Percentiles rank a stretch among this genome's conserved stretches.
Evolutionary conservation across 2,888 invertebrate genomes (phyloP).

Genomic region (Charanyca ferruginea): DNA sequence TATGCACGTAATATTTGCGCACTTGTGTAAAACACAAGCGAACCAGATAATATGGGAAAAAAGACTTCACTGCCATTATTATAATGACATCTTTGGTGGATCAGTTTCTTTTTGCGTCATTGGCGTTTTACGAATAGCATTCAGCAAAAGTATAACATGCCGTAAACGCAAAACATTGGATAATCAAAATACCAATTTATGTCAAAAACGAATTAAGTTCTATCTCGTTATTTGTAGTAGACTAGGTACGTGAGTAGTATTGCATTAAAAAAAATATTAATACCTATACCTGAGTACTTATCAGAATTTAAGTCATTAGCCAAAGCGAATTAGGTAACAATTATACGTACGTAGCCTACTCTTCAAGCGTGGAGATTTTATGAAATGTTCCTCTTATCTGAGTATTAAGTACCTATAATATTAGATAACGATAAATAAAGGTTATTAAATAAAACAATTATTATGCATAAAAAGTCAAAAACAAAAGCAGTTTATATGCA

Average conservation of each 20-base stretch:
- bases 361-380: too few relatives aligned
- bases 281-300: background rate
- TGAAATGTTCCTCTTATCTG: too few relatives aligned
- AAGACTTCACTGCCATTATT: slow-evolving; percentile 1
- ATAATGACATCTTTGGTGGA: background rate
- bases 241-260: too few relatives aligned
- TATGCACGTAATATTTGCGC: slow-evolving; percentile 64
- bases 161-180: too few relatives aligned
- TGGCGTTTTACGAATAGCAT: background rate
- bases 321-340: slow-evolving; percentile 5
- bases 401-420: too few relatives aligned
- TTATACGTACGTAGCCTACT: background rate
- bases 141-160: too few relatives aligned
- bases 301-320: background rate
- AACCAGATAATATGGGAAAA: slow-evolving; percentile 34
- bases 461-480: slow-evolving; percentile 12
- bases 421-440: background rate
- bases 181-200: too few relatives aligned
- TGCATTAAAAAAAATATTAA: too few relatives aligned
- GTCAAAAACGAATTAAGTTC: too few relatives aligned
- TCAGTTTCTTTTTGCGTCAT: slow-evolving; percentile 2
- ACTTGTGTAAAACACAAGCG: slow-evolving; percentile 40
- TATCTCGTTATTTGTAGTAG: too few relatives aligned
- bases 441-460: slow-evolving; percentile 40
- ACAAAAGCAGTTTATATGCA: slow-evolving; percentile 31